These are phyloP conservation scores for Balanococcus diminutus DNA, from an alignment of 2,888 invertebrate species.

Conservation along the genomic window DNA sequence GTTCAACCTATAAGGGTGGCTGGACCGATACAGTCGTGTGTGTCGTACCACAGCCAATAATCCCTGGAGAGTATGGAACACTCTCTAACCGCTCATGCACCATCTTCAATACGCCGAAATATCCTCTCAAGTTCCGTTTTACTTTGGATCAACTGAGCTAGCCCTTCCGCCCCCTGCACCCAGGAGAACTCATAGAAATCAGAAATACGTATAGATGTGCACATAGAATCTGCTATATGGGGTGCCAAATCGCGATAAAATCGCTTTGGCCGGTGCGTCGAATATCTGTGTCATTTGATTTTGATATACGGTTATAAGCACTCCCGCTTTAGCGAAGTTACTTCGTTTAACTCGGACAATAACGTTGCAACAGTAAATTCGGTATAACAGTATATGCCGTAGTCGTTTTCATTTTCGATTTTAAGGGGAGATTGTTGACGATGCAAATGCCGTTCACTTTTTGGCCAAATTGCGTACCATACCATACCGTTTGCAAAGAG, in stretches of 20 bases:
- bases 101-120: not conserved
- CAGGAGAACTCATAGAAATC: constrained; percentile 1
- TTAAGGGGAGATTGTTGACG: constrained; percentile 20
- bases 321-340: constrained; percentile 28
- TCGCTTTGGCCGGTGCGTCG: constrained; percentile 43
- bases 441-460: constrained; percentile 32
- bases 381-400: not conserved
- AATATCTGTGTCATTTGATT: constrained; percentile 49
- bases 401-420: constrained; percentile 26
- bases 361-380: constrained; percentile 37
- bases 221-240: constrained; percentile 21
- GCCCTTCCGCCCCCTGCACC: not conserved
- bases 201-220: not conserved
- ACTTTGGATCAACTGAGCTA: not conserved
- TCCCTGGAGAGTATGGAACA: not conserved
- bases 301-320: constrained; percentile 43
- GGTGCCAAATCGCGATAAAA: constrained; percentile 47
- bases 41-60: constrained; percentile 11
- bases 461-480: not conserved
- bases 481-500: not conserved
- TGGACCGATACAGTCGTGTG: constrained; percentile 4
- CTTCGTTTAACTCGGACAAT: constrained; percentile 31
- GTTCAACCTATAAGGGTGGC: constrained; percentile 6
- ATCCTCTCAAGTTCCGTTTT: constrained; percentile 26
- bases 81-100: not conserved